These are phyloP conservation scores for Pseudanteris insignis DNA, from an alignment of 2,888 invertebrate genomes.

Conservation along the genomic window DNA sequence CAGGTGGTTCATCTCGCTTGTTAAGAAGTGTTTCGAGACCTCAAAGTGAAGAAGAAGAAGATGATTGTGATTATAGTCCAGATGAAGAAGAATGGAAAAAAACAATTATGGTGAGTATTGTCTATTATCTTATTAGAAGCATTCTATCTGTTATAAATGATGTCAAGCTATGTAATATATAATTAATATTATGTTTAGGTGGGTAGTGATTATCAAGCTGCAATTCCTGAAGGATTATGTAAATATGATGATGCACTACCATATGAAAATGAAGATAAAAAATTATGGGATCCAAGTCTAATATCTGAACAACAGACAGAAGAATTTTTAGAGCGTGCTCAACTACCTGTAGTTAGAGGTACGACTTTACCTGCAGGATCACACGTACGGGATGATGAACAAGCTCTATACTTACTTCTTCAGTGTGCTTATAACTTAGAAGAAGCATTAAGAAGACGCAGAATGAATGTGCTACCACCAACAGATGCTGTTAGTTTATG, in stretches of 20 bases:
- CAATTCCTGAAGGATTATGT: conserved; percentile 89
- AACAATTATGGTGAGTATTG: conserved; percentile 92
- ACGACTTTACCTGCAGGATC: conserved; percentile 76
- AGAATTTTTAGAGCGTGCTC: conserved; percentile 77
- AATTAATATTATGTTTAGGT: conserved; percentile 66
- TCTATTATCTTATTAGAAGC: no score
- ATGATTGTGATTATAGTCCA: conserved; percentile 83
- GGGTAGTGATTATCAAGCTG: conserved; percentile 92
- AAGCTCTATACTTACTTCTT: conserved; percentile 87
- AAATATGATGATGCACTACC: conserved; percentile 94
- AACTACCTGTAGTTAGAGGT: conserved; percentile 61
- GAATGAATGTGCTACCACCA: conserved; percentile 76
- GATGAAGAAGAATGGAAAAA: conserved; percentile 92
- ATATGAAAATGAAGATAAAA: conserved; percentile 94
- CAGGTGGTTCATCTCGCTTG: conserved; percentile 61
- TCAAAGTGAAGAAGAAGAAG: conserved; percentile 82
- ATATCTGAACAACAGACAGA: conserved; percentile 79
- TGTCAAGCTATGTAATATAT: no score
- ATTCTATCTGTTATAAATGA: no score
- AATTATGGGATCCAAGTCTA: conserved; percentile 90
- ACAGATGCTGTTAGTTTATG: conserved; percentile 85
- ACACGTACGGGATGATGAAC: conserved; percentile 86
- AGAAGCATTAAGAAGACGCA: conserved; percentile 84
- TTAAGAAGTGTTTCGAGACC: conserved; percentile 73
- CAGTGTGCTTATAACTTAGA: conserved; percentile 97